phyloP scores from a whole-genome alignment of 64 coral and sea anemone species.

The Acropora tenuis region DNA sequence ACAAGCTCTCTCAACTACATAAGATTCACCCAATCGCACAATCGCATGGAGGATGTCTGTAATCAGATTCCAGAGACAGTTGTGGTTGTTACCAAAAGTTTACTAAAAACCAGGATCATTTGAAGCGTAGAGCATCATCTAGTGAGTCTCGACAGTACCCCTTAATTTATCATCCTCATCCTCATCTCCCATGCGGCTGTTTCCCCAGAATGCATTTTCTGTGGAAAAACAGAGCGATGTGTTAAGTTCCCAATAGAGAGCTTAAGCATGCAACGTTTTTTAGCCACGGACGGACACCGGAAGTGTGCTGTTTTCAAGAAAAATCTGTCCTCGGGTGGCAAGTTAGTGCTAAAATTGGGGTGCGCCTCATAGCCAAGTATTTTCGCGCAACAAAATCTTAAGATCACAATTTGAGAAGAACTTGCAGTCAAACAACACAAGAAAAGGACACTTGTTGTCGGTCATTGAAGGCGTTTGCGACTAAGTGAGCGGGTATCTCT shows the following conservation, averaged over 20 bases:
- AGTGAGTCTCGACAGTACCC: neutral
- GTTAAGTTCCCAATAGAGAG: slow-evolving; percentile 18
- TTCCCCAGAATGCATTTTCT: slow-evolving; percentile 31
- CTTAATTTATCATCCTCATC: neutral
- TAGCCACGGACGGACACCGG: no score
- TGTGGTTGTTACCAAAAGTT: slow-evolving; percentile 51
- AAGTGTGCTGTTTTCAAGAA: no score
- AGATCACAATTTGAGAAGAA: no score
- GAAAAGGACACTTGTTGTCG: no score
- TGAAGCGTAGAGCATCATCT: neutral
- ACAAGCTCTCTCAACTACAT: slow-evolving; percentile 35
- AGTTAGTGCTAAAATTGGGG: no score
- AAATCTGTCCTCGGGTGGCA: no score
- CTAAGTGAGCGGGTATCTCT: no score
- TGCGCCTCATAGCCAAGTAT: no score
- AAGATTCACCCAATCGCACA: slow-evolving; percentile 43
- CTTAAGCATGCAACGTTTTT: no score
- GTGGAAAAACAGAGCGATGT: slow-evolving; percentile 60
- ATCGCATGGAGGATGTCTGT: slow-evolving; percentile 41
- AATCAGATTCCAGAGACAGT: neutral
- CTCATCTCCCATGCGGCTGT: neutral
- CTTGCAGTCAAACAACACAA: no score
- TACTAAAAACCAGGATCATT: slow-evolving; percentile 52
- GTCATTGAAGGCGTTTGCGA: no score
- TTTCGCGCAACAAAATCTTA: no score